These are phyloP conservation scores for Bettongia penicillata DNA, from an alignment of 2,113 vertebrate species.

Conservation along the genomic window DNA sequence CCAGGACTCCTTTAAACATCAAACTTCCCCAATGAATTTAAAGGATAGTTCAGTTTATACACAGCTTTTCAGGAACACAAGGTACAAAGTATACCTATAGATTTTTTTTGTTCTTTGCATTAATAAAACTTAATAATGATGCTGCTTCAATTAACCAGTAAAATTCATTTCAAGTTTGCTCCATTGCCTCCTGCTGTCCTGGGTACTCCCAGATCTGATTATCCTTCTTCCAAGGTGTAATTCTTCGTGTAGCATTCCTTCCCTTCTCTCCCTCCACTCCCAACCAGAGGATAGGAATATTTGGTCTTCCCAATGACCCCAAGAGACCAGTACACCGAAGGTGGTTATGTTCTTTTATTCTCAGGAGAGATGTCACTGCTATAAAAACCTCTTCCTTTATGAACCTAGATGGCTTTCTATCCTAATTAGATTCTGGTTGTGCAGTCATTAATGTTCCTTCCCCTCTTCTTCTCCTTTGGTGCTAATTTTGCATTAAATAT, in stretches of 20 bases:
- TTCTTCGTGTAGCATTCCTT: neutral
- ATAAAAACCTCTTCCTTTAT: too few relatives aligned
- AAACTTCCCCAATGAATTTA: neutral
- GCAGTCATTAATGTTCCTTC: too few relatives aligned
- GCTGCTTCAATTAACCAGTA: neutral
- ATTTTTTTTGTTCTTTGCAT: neutral
- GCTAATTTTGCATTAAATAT: constrained; percentile 33
- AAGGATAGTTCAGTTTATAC: neutral
- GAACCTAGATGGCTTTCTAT: neutral
- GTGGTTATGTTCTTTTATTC: neutral
- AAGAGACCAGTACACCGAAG: neutral
- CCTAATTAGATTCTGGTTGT: neutral
- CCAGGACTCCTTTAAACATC: neutral
- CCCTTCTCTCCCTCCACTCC: neutral
- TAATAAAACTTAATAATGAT: neutral
- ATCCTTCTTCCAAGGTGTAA: neutral
- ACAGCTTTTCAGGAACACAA: neutral
- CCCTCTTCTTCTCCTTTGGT: neutral
- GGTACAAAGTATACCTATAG: neutral
- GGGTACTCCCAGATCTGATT: neutral
- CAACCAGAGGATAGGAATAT: rapidly evolving
- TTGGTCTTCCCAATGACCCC: neutral
- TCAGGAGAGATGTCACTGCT: neutral
- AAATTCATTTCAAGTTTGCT: neutral
- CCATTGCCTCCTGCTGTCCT: neutral